Percentiles rank a stretch among this genome's conserved stretches.
Conservation (phyloP, 2,797 vertebrate species). For the Coccyzus lansbergi region DNA sequence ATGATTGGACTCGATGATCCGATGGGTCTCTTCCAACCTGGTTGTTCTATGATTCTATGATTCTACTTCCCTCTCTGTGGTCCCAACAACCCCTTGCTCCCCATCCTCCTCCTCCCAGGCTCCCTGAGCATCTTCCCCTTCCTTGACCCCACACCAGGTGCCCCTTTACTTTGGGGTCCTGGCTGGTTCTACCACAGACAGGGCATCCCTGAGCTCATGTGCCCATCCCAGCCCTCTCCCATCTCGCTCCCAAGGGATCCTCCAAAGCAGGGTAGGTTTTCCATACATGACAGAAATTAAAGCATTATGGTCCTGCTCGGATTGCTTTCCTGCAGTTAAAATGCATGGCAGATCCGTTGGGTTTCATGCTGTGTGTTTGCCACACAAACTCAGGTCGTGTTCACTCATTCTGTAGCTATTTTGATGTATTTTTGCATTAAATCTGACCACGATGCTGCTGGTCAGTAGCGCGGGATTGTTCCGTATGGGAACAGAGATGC, state of each 20-base stretch:
- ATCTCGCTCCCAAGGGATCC: not conserved
- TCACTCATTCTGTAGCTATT: slow-evolving; percentile 18
- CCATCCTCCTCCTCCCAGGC: no score
- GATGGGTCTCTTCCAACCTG: no score
- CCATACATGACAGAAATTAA: slow-evolving; percentile 45
- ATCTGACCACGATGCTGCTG: not conserved
- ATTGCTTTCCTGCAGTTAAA: slow-evolving; percentile 51
- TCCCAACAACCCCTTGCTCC: no score
- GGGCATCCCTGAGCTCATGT: rapidly evolving
- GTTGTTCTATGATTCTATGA: no score
- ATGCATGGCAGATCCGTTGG: slow-evolving; percentile 19
- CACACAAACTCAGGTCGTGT: slow-evolving; percentile 44
- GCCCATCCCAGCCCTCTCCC: not conserved
- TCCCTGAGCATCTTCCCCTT: not conserved
- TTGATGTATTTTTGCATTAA: not conserved
- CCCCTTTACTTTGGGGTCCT: not conserved
- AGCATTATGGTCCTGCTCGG: not conserved
- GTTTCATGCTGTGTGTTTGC: slow-evolving; percentile 30
- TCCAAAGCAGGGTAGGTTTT: not conserved
- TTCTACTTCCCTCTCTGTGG: no score
- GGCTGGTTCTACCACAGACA: not conserved
- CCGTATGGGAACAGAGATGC: not conserved
- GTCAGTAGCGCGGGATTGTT: not conserved
- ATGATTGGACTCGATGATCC: no score
- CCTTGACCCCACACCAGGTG: rapidly evolving